Evolutionary conservation across 2,888 invertebrate genomes (phyloP).

Genomic region (Dolichomitus sp.): DNA sequence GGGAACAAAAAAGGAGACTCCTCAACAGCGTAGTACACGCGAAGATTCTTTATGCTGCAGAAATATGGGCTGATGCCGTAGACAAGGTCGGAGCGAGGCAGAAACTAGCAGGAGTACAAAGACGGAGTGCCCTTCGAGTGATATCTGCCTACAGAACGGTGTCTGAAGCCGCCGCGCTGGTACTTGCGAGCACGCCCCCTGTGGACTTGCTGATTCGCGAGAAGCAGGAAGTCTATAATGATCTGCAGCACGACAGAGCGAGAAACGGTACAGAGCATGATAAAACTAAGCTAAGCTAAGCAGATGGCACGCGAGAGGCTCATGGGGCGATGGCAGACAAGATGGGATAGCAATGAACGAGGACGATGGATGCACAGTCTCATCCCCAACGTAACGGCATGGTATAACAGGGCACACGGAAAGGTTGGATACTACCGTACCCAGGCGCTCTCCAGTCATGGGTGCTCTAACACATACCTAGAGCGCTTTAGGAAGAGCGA

Average conservation of each 20-base stretch:
- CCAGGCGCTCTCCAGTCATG: too few relatives aligned
- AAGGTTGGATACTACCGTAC: too few relatives aligned
- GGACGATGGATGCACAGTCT: slow-evolving; percentile 57
- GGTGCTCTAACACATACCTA: too few relatives aligned
- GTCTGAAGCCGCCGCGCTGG: slow-evolving; percentile 30
- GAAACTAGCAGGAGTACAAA: slow-evolving; percentile 22
- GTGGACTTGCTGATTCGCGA: slow-evolving; percentile 42
- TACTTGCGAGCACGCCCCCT: slow-evolving; percentile 36
- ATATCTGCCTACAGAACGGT: slow-evolving; percentile 54
- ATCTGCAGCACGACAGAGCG: background rate
- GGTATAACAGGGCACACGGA: slow-evolving; percentile 5
- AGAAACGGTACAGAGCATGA: background rate
- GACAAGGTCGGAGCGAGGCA: slow-evolving; percentile 13
- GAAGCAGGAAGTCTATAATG: slow-evolving; percentile 41
- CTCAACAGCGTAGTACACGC: slow-evolving; percentile 45
- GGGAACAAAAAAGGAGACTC: slow-evolving; percentile 42
- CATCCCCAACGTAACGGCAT: slow-evolving; percentile 46
- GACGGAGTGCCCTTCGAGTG: slow-evolving; percentile 35
- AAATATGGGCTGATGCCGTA: background rate
- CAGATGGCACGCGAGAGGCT: slow-evolving; percentile 11
- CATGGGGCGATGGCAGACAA: background rate
- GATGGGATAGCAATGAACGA: slow-evolving; percentile 14
- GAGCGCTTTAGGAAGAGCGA: too few relatives aligned
- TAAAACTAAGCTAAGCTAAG: background rate
- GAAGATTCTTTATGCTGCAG: background rate